phyloP scores from a whole-genome alignment of 2,888 invertebrate genomes.

The Ferrisia virgata region DNA sequence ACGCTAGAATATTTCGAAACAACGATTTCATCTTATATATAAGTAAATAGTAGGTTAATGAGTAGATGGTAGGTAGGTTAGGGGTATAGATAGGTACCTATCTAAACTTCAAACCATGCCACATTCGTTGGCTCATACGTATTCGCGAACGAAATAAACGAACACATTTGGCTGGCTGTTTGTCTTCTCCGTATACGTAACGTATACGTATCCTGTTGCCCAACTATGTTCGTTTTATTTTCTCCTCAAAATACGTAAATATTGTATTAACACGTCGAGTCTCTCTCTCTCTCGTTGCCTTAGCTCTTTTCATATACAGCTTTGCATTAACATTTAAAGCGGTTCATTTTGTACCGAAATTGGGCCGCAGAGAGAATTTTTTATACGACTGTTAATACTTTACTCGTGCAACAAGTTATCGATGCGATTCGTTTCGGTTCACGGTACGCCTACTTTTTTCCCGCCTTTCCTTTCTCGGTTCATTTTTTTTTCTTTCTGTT shows the following conservation, averaged over 20 bases:
- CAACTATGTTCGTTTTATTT: neutral
- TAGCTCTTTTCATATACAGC: neutral
- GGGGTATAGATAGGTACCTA: neutral
- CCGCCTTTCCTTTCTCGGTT: neutral
- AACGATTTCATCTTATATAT: neutral
- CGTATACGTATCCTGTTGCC: neutral
- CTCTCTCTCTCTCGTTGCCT: neutral
- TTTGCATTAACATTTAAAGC: slow-evolving; percentile 3
- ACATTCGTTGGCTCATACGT: neutral
- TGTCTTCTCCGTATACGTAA: neutral
- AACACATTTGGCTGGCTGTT: neutral
- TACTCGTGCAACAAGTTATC: neutral
- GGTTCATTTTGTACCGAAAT: neutral
- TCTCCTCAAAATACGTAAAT: neutral
- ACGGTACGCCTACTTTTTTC: neutral
- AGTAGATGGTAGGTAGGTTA: too few species aligned
- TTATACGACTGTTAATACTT: neutral
- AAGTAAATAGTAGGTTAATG: too few species aligned
- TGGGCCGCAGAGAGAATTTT: slow-evolving; percentile 13
- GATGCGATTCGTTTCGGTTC: slow-evolving; percentile 8
- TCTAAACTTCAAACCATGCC: neutral
- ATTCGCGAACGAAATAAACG: neutral
- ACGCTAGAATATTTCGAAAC: neutral
- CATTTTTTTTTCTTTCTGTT: neutral
- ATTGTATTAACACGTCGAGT: neutral